A percentile compares a stretch with the other conserved stretches of the same genome.
Conservation (phyloP, 2,797 vertebrate species). For the Macrochelys suwanniensis region DNA sequence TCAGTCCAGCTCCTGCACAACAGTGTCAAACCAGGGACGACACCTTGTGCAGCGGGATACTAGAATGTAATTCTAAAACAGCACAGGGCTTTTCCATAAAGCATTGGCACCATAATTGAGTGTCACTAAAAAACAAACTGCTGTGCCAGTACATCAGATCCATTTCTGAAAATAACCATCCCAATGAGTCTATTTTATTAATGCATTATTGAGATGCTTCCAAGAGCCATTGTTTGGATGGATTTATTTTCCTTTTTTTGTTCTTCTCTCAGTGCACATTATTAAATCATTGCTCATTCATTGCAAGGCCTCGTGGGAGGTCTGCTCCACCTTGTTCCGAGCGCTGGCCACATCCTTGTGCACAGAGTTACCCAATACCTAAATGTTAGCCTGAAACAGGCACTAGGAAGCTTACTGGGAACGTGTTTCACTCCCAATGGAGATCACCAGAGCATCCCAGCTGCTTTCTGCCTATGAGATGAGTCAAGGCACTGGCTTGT, state of each 20-base stretch:
- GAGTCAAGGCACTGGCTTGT: no score
- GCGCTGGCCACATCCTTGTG: no score
- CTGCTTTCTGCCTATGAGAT: background rate
- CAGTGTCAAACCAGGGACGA: fast-evolving
- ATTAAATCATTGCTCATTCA: background rate
- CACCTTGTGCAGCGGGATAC: background rate
- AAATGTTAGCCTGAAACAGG: background rate
- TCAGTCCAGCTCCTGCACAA: background rate
- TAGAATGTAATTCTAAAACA: background rate
- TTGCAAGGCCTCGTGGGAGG: background rate
- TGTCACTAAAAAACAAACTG: background rate
- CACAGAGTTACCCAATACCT: background rate
- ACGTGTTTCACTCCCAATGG: background rate
- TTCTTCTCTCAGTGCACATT: background rate
- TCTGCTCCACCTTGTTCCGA: background rate
- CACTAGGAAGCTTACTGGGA: background rate
- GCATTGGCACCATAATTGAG: background rate
- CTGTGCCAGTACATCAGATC: background rate
- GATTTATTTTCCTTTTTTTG: background rate
- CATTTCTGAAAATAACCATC: background rate
- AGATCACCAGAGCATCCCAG: no score
- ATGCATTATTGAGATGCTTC: background rate
- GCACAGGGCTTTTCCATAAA: background rate
- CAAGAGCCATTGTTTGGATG: background rate
- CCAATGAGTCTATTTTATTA: background rate